Base-by-base conservation (phyloP, 53 echinoderm and acorn worm species). In the Paelopatides confundens region DNA sequence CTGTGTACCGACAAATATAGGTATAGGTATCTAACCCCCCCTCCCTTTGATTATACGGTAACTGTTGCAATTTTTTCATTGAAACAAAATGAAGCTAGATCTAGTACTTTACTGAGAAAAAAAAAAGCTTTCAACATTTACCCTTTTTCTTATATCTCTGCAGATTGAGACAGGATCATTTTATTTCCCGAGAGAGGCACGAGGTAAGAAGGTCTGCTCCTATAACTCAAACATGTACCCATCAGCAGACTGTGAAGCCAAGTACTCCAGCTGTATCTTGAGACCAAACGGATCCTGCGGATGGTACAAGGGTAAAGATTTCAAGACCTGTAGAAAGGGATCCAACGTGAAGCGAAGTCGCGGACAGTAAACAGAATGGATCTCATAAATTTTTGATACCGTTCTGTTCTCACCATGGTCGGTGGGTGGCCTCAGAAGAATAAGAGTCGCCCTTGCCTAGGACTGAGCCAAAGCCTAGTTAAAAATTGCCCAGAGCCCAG, bases 81-180 rank as follows among this genome's bases (percentile, higher is more conserved):
- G n/a, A n/a, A n/a, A n/a, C n/a, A n/a, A n/a, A n/a, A 51, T 51
- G 11, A 51, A 12, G 11, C 52, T 51, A 51, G 11, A 17, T 17
- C 17, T 51, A 51, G 17, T 51, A 63, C 18, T 63, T 63, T 17
- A 63, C 26, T 13, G 23, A 63, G 24, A 17, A 63, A 27, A 8
- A 63, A 27, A 63, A 27, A 63, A 13, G 31, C 30, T 13, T 67
- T 11, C 31, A 1, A 35, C 68, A 30, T 15, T 23, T 21, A 64
- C 67, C 79, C 28, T 71, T 31, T 26, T 83, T 85, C 13, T 31
- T 62, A 12, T 23, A 77, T 36, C 24, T 81, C 36, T n/a, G 46
- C 87, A 96, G 96, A 96, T 96, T 64, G 90, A 93, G 76, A 71
- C 92, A 7, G 96, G 93, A 24, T 88, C 88, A 21, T 82, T 96